Evolutionary conservation across 1,140 invertebrate genomes (phyloP), one percentile per base, ranked within the genome.

Genomic region (Diachasma alloeum): DNA sequence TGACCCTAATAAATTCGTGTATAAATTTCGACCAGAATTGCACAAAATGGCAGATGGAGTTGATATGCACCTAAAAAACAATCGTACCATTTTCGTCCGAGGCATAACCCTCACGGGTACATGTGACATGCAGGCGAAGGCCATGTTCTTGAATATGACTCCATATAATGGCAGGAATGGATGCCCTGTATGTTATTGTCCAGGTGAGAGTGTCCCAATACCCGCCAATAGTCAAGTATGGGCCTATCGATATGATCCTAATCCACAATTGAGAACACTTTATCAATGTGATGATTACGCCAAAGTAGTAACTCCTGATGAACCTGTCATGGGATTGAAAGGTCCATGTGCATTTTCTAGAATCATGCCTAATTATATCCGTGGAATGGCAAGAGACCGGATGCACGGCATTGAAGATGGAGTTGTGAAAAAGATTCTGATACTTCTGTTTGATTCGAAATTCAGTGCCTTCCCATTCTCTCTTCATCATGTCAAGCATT

Each of bases 361-460:
- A 53, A 31, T 78, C 10, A 78, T 78, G 66, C 68, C 67, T 31
- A 56, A 78, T 75, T 75, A 75, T 46, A 75, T 78, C 13, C 59
- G 71, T 22, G 72, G 72, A 4, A 70, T 78, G 74, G 73, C 56
- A 17, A 75, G 71, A 39, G 74, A 78, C 37, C 46, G 71, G n/a
- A 78, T 78, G 77, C 73, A 78, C 48, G 31, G 67, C 3, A 59
- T 78, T 66, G 53, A 67, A 22, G 53, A 67, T 48, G 77, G 75
- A 11, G 48, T 59, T 9, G 39, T 31, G 10, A 76, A 76, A 44
- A 76, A 22, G n/a, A 76, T 70, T 70, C 15, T 71, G 48, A 46
- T 24, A 44, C 36, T 44, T 42, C 39, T 42, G 76, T 56, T 74
- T 53, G 72, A 74, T 48, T 48, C 36, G 48, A 42, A 24, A 31